Base-by-base conservation (phyloP, 1,140 invertebrate genomes). In the Vanessa atalanta region DNA sequence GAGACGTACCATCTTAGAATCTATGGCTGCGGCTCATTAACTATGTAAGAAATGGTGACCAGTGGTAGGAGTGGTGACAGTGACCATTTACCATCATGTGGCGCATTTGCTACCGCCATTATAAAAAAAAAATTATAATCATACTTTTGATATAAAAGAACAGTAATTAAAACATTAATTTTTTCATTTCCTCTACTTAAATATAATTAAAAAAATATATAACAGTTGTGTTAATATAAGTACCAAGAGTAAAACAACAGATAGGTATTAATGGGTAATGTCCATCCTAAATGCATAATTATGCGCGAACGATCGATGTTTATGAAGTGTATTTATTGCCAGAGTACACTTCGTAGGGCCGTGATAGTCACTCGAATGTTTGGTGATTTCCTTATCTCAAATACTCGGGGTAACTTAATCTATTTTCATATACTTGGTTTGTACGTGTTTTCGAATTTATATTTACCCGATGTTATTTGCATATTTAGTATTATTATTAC, bases 361-460 rank as follows among this genome's bases (percentile, higher is more conserved):
- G 83, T 86, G 84, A 88, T 81, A 79, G 72, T 83, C 83, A 85
- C 74, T 68, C 69, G 68, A 31, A 55, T 55, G 65, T 60, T 66
- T 66, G 66, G 64, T 85, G 83, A 79, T 63, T 79, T 20, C 48
- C 61, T 82, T 88, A 85, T 82, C 68, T 3, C 43, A n/a, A 16
- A n/a, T n/a, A 53, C 50, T 16, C n/a, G n/a, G 50, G n/a, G 50
- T 53, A 53, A 43, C 37, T 43, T 9, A 43, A 43, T 43, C 48
- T 15, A n/a, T 50, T 43, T 43, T 43, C 37, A 43, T 43, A 43
- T 43, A 53, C 50, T 53, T 16, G n/a, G 5, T n/a, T n/a, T 53
- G n/a, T 53, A 53, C n/a, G 15, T 53, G n/a, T 16, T 53, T 43
- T 43, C 37, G 37, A 43, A 8, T 43, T 43, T 11, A 43, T 9